Percentiles rank a stretch among this genome's conserved stretches.
phyloP scores from a whole-genome alignment of 2,113 vertebrate genomes.

The Solenodon paradoxus region DNA sequence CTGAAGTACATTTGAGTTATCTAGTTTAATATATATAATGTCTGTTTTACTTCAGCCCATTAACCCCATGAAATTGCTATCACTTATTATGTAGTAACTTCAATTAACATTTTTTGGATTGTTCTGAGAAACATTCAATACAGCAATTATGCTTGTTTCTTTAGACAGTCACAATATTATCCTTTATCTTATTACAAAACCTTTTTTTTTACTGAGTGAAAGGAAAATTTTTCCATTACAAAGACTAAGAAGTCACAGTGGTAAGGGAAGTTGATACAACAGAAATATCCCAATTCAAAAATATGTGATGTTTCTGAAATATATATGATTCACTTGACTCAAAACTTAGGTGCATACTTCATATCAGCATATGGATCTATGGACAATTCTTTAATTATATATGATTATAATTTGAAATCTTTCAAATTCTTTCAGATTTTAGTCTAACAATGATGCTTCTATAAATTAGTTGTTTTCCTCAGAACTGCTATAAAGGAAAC shows the following conservation, averaged over 20 bases:
- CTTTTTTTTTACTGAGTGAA: neutral
- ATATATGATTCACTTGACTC: neutral
- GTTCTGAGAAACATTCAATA: neutral
- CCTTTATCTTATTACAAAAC: neutral
- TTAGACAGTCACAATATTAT: neutral
- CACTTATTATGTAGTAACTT: neutral
- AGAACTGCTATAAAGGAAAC: neutral
- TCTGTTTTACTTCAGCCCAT: neutral
- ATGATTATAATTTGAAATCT: neutral
- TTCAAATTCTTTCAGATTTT: neutral
- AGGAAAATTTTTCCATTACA: neutral
- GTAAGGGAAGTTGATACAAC: neutral
- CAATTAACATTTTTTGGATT: neutral
- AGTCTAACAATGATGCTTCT: neutral
- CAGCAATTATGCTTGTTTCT: neutral
- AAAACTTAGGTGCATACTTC: neutral
- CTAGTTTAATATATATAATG: constrained; percentile 8
- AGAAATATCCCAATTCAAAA: neutral
- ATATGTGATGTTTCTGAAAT: neutral
- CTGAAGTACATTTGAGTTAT: neutral
- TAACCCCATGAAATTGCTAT: neutral
- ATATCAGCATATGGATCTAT: neutral
- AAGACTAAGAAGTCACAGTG: neutral
- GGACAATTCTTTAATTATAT: neutral
- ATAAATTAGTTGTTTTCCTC: neutral